phyloP scores from a whole-genome alignment of 64 coral and sea anemone species.

The Montipora sp. region DNA sequence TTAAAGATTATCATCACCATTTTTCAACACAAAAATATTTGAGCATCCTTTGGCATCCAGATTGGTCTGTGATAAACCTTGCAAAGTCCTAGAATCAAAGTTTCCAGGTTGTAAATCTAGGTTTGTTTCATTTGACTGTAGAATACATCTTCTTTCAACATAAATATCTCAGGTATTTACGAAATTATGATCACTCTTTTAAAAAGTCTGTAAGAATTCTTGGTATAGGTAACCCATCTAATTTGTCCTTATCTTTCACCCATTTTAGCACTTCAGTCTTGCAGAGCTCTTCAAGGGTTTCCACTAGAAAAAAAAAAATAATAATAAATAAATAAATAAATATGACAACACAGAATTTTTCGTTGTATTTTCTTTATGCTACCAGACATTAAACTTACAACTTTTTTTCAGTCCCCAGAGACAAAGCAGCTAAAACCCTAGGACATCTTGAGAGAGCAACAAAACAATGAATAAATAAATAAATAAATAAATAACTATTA shows the following conservation, averaged over 20 bases:
- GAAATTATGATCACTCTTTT: conserved; percentile 21
- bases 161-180: conserved; percentile 28
- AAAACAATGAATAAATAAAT: no score
- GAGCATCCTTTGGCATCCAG: no score
- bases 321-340: not conserved
- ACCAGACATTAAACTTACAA: not conserved
- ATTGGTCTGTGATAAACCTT: no score
- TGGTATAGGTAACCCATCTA: conserved; percentile 82
- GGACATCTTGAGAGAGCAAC: no score
- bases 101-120: no score
- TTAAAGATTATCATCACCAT: no score
- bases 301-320: conserved; percentile 65
- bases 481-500: no score
- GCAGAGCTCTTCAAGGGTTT: conserved; percentile 78
- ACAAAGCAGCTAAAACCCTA: no score
- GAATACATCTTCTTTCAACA: not conserved
- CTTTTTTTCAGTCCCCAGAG: no score
- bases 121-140: no score
- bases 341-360: not conserved
- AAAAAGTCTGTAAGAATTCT: conserved; percentile 85
- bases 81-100: no score
- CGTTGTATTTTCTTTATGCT: not conserved
- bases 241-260: conserved; percentile 56
- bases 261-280: conserved; percentile 67
- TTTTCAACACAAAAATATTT: no score